phyloP scores from a whole-genome alignment of 2,888 invertebrate species.

The Aromia moschata region DNA sequence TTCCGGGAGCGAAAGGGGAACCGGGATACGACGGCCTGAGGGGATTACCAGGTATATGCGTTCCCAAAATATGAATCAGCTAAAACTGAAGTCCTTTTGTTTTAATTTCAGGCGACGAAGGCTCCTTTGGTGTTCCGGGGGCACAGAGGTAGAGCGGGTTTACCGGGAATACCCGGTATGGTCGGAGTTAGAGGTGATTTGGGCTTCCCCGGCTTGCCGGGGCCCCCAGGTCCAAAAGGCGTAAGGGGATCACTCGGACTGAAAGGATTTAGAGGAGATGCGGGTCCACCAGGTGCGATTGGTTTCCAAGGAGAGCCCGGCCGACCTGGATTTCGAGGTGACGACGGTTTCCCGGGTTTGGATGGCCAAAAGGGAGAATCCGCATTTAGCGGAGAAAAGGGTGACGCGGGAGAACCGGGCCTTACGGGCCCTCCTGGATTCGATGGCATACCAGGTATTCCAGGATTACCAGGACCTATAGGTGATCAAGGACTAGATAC shows the following conservation, averaged over 20 bases:
- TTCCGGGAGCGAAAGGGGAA: conserved; percentile 55
- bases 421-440: conserved; percentile 47
- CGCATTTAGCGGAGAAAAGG: conserved; percentile 70
- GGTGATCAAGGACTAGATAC: conserved; percentile 62
- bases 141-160: conserved; percentile 53
- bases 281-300: conserved; percentile 59
- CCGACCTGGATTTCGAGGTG: conserved; percentile 59
- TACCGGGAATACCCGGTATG: conserved; percentile 66
- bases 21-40: conserved; percentile 51
- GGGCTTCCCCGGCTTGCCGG: conserved; percentile 55
- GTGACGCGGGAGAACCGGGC: conserved; percentile 64
- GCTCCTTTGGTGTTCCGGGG: conserved; percentile 61
- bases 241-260: conserved; percentile 43
- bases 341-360: conserved; percentile 58
- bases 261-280: conserved; percentile 60
- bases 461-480: conserved; percentile 65
- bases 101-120: conserved; percentile 56
- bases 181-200: conserved; percentile 63
- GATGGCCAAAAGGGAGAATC: conserved; percentile 67
- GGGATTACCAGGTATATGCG: conserved; percentile 52
- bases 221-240: conserved; percentile 50
- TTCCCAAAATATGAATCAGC: no score
- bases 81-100: no score
- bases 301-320: conserved; percentile 51
- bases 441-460: conserved; percentile 46